Base-by-base conservation (phyloP, 2,888 invertebrate species). In the Augiades crinisus region DNA sequence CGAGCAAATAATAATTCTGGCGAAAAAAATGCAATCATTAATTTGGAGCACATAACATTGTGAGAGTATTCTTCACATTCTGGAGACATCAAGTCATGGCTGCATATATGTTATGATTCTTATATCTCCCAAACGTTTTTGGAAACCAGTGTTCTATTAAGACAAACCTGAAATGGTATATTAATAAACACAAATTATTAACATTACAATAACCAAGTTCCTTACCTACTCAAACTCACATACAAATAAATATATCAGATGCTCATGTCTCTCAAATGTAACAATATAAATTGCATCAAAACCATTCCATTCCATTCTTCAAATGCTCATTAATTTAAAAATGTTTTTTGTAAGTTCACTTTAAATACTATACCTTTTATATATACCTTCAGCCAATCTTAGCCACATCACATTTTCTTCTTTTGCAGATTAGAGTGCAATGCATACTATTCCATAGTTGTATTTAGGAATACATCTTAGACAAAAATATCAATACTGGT, bases 141-240 rank as follows among this genome's bases (percentile, higher is more conserved):
- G 6, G 30, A 37, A 40, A 50, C 37, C 49, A 12, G 12, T 19
- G 5, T 21, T 38, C 7, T 7, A 37, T 5, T 7, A 6, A 30
- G 1, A 5, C 38, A 22, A 31, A 47, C 47, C 47, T 47, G 47
- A 40, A 47, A 47, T 40, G 30, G 17, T 27, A 24, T 21, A 30
- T 22, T 12, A 10, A 16, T 21, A 44, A 8, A 10, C 34, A 46
- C 30, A 45, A 22, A 14, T 10, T 30, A 34, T 5, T 24, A 24
- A 7, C n/a, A 8, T 24, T 8, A 24, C n/a, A 21, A 33, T 10
- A 21, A 5, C 21, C n/a, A n/a, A 45, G 1, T 14, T n/a, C 0
- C 2, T 2, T 5, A 12, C 4, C 8, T n/a, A 17, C 1, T 30
- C 7, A n/a, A 30, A 10, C 10, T 17, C 5, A 30, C 47, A 33